Conservation (phyloP, 2,888 invertebrate species). For the Cephus nigrinus region DNA sequence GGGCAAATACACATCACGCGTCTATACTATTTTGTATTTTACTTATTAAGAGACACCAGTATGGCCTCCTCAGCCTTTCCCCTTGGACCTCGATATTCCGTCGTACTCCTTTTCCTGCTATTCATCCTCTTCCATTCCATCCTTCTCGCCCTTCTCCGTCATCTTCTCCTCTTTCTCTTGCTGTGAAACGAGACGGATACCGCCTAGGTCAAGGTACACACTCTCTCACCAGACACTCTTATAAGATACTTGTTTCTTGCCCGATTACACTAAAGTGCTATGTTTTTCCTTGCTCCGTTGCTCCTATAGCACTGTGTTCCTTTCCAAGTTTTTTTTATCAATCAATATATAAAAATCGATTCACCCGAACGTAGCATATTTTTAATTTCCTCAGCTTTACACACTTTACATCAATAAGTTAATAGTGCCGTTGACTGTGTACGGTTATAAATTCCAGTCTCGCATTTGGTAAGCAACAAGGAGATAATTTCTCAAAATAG, state of each 20-base stretch:
- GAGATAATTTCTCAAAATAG: too few species aligned
- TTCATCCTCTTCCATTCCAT: neutral
- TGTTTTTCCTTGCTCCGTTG: neutral
- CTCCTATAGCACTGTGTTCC: neutral
- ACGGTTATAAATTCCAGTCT: too few species aligned
- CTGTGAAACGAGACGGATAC: slow-evolving; percentile 1
- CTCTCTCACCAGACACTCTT: neutral
- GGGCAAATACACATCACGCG: slow-evolving; percentile 41
- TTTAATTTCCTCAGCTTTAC: too few species aligned
- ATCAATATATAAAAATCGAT: neutral
- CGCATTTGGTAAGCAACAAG: too few species aligned
- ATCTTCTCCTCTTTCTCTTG: neutral
- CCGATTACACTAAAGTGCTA: neutral
- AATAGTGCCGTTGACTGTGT: too few species aligned
- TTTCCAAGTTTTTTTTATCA: neutral
- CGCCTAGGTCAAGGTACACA: neutral
- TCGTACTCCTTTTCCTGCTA: neutral
- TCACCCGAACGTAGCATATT: too few species aligned
- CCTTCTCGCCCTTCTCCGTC: neutral
- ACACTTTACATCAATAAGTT: too few species aligned
- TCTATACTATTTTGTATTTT: slow-evolving; percentile 33
- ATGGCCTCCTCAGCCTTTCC: neutral
- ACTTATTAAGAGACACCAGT: slow-evolving; percentile 30
- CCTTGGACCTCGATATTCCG: neutral
- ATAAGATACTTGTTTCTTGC: neutral